phyloP scores from a whole-genome alignment of 2,888 invertebrate genomes.

The Phytoseiulus persimilis region DNA sequence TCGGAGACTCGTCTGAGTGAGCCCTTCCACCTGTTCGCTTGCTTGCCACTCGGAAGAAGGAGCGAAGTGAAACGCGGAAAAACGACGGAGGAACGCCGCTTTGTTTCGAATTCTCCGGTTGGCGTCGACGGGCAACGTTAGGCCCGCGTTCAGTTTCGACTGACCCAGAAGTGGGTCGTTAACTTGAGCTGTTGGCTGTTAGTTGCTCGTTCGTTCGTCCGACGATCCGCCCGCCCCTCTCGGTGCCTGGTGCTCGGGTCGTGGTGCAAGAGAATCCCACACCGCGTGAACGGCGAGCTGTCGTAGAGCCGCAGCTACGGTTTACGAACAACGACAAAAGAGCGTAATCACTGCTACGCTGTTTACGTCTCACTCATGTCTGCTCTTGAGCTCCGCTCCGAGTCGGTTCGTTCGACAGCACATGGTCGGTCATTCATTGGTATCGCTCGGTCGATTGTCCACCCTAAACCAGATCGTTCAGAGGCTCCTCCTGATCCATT shows the following conservation, averaged over 20 bases:
- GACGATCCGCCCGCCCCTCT: background rate
- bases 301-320: background rate
- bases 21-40: background rate
- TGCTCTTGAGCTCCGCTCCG: too few species aligned
- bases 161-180: slow-evolving; percentile 39
- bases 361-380: too few species aligned
- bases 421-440: too few species aligned
- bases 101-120: background rate
- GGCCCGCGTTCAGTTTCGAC: background rate
- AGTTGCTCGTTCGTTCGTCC: background rate
- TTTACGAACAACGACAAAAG: background rate
- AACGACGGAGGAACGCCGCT: background rate
- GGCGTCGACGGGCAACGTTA: background rate
- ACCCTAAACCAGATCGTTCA: too few species aligned
- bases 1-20: too few species aligned
- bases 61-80: background rate
- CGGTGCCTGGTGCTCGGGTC: background rate
- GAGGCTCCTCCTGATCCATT: too few species aligned
- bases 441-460: too few species aligned
- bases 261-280: background rate
- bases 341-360: too few species aligned
- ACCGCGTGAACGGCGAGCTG: background rate
- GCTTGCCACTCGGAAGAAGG: background rate
- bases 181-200: slow-evolving; percentile 12
- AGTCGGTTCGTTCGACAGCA: too few species aligned